Evolutionary conservation across 2,888 invertebrate genomes (phyloP), one percentile per base, ranked within the genome.

Genomic region (Pedicia rivosa): DNA sequence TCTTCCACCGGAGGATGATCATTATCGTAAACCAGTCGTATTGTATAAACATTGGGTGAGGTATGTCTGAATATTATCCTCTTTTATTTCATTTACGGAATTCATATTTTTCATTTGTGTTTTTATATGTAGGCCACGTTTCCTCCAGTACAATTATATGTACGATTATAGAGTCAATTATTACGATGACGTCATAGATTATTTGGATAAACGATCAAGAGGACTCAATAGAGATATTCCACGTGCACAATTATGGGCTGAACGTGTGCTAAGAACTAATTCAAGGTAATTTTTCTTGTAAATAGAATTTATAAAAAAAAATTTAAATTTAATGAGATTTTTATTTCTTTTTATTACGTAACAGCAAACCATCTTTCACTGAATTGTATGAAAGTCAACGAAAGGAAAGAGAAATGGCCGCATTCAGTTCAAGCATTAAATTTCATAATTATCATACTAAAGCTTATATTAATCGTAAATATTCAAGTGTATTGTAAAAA

Each of bases 141-240:
- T 78, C 62, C 72, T 81, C 29, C 80, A 81, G 54, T 87, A 87
- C 65, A 73, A 68, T 54, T 86, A 84, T 57, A 66, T 83, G 57
- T 80, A 78, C 63, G 77, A 84, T 58, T 87, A 86, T 64, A 74
- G 78, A 63, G 73, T 75, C 59, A 84, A 81, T 63, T 87, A 87
- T 58, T 87, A 86, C 61, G 75, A 84, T 54, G 84, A 86, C 55
- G 76, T 82, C 42, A 81, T 87, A 57, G 75, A 78, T 52, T 87
- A 78, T 63, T 60, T 87, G 61, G 78, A 87, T 57, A 73, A 77
- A 53, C 70, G 80, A 48, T 72, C 76, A 59, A 67, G 67, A 46
- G 86, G 86, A 1, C 52, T 73, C 35, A 43, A 51, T 15, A 69
- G 77, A 34, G 84, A 84, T 47, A 66, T 69, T 41, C 87, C 86